Conservation (phyloP, 23 tunicate species). For the Trididemnum miniatum region DNA sequence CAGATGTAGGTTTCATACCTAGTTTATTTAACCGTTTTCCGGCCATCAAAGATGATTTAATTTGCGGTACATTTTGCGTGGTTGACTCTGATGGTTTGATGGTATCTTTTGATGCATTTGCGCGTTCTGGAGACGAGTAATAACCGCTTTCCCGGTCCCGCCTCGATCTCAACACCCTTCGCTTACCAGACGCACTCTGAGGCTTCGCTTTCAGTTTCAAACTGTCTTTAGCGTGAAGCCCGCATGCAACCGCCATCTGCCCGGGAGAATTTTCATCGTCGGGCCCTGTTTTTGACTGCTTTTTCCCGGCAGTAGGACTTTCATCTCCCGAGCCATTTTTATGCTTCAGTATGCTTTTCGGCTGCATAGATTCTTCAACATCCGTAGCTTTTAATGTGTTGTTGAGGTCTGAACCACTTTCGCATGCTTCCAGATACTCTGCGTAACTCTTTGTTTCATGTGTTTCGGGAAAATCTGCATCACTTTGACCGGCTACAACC, state of each 20-base stretch:
- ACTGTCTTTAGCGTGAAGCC: conserved; percentile 72
- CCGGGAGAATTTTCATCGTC: conserved; percentile 33
- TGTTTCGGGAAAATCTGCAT: not conserved
- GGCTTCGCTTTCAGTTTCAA: conserved; percentile 70
- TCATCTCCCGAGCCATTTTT: not conserved
- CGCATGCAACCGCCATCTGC: conserved; percentile 70
- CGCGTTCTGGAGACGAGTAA: conserved; percentile 80
- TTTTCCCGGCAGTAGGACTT: not conserved
- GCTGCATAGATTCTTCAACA: not conserved
- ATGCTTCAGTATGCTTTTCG: conserved; percentile 37
- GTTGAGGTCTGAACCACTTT: conserved; percentile 9
- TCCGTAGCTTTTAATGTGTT: conserved; percentile 3
- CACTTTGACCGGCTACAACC: conserved; percentile 1
- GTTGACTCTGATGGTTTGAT: not conserved
- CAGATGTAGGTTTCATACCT: not conserved
- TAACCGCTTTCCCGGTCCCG: conserved; percentile 84
- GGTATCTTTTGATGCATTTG: not conserved
- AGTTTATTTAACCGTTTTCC: not conserved
- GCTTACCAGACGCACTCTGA: conserved; percentile 47
- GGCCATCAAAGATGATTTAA: conserved; percentile 31
- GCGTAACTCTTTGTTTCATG: not conserved
- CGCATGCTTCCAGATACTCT: conserved; percentile 21
- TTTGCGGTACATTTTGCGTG: conserved; percentile 6
- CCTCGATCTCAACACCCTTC: conserved; percentile 54
- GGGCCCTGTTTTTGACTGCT: not conserved